A percentile compares a stretch with the other conserved stretches of the same genome.
These are phyloP conservation scores for Rhegmatorhina hoffmannsi DNA, from an alignment of 2,113 vertebrate species.

Conservation along the genomic window DNA sequence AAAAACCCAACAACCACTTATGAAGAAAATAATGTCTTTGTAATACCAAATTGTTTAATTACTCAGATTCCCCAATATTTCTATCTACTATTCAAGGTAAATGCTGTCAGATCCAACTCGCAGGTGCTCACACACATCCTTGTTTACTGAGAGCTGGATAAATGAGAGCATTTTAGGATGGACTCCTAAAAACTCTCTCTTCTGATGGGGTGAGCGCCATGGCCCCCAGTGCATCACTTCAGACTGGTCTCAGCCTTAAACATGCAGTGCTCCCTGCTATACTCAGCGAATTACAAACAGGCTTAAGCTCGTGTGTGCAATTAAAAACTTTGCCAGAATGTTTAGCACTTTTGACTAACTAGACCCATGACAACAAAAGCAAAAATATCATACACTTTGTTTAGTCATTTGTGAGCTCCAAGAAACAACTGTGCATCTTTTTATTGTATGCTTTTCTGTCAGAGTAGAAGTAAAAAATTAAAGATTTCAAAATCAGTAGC, in stretches of 20 bases:
- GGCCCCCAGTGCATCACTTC: background rate
- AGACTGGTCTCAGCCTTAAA: background rate
- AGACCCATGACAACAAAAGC: background rate
- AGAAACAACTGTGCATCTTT: background rate
- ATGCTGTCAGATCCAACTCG: fast-evolving
- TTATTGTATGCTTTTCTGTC: background rate
- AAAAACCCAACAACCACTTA: no score
- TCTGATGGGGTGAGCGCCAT: background rate
- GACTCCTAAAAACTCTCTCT: background rate
- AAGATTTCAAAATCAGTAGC: background rate
- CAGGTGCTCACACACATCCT: background rate
- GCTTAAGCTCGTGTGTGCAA: background rate
- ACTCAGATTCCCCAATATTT: background rate
- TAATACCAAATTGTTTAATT: background rate
- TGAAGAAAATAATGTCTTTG: background rate
- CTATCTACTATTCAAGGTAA: background rate
- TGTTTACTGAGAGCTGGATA: background rate
- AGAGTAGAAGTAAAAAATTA: background rate
- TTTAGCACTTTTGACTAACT: background rate
- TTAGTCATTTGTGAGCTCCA: background rate
- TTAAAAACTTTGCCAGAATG: background rate
- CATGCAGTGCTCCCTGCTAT: background rate
- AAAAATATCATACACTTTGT: background rate
- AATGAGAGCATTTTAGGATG: background rate
- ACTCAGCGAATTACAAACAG: background rate